Evolutionary conservation across 2,797 vertebrate genomes (phyloP).

Genomic region (Sparidentex hasta): DNA sequence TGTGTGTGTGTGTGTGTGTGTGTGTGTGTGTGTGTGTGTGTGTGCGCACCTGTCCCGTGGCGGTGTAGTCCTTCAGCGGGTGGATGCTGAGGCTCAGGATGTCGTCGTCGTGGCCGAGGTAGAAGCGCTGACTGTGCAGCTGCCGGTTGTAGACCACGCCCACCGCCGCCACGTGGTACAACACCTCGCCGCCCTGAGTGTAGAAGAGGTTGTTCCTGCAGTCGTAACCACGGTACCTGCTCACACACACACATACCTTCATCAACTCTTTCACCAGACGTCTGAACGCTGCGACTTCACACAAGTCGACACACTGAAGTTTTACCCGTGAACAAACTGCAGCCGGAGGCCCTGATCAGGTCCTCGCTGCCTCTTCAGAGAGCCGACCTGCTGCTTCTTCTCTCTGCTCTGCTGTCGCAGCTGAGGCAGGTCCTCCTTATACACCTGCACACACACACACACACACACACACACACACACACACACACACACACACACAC

Average conservation of each 20-base stretch:
- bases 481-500: too few relatives aligned
- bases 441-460: conserved; percentile 89
- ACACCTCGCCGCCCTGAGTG: conserved; percentile 93
- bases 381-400: conserved; percentile 92
- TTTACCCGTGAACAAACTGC: conserved; percentile 95
- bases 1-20: not conserved
- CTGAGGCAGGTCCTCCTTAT: conserved; percentile 99
- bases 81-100: conserved; percentile 95
- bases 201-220: conserved; percentile 98
- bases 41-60: conserved; percentile 90
- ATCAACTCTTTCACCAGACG: not conserved
- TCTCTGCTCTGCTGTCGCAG: conserved; percentile 86
- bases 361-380: conserved; percentile 92
- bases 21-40: conserved; percentile 8
- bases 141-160: conserved; percentile 93
- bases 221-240: conserved; percentile 95
- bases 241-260: conserved; percentile 9
- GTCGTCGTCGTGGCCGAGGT: conserved; percentile 96
- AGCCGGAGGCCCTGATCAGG: conserved; percentile 93
- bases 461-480: too few relatives aligned
- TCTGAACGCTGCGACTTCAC: not conserved
- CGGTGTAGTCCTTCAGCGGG: conserved; percentile 94
- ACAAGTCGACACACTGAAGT: not conserved
- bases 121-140: conserved; percentile 93
- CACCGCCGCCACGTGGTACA: conserved; percentile 94